Conservation (phyloP, 2,888 invertebrate genomes). For the Crematogaster levior region DNA sequence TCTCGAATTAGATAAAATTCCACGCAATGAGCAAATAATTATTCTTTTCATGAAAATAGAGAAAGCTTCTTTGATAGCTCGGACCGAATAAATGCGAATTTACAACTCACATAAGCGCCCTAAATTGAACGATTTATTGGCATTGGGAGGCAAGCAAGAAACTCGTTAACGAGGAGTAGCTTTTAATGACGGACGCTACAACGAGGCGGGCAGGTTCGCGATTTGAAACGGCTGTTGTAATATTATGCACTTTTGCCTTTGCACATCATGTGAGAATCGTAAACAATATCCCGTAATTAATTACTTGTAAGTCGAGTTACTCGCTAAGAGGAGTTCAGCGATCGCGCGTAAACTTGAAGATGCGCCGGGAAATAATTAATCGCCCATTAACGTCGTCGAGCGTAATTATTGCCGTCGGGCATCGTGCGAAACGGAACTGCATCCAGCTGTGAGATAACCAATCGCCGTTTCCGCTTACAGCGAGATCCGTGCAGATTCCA, state of each 20-base stretch:
- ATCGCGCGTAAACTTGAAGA: slow-evolving; percentile 17
- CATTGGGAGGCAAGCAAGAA: slow-evolving; percentile 38
- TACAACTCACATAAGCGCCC: slow-evolving; percentile 20
- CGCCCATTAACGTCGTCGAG: slow-evolving; percentile 35
- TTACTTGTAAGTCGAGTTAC: slow-evolving; percentile 9
- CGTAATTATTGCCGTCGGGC: slow-evolving; percentile 38
- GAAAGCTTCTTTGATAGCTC: background rate
- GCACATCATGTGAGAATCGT: background rate
- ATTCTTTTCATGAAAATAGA: background rate
- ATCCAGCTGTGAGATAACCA: slow-evolving; percentile 50
- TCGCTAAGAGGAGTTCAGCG: slow-evolving; percentile 32
- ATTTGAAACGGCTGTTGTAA: slow-evolving; percentile 11
- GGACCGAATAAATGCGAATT: slow-evolving; percentile 29
- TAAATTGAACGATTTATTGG: slow-evolving; percentile 51
- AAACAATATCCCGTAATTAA: slow-evolving; percentile 25
- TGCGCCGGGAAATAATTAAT: slow-evolving; percentile 41
- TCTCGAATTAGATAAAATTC: background rate
- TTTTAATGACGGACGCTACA: slow-evolving; percentile 52
- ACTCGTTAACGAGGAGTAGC: slow-evolving; percentile 53
- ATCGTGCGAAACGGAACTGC: slow-evolving; percentile 46
- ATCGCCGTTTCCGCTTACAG: slow-evolving; percentile 36
- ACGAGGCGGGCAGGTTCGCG: background rate
- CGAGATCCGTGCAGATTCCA: background rate
- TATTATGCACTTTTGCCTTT: background rate
- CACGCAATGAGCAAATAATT: background rate